A percentile compares a stretch with the other conserved stretches of the same genome.
Evolutionary conservation across 2,797 vertebrate genomes (phyloP).

Genomic region (Prionace glauca): DNA sequence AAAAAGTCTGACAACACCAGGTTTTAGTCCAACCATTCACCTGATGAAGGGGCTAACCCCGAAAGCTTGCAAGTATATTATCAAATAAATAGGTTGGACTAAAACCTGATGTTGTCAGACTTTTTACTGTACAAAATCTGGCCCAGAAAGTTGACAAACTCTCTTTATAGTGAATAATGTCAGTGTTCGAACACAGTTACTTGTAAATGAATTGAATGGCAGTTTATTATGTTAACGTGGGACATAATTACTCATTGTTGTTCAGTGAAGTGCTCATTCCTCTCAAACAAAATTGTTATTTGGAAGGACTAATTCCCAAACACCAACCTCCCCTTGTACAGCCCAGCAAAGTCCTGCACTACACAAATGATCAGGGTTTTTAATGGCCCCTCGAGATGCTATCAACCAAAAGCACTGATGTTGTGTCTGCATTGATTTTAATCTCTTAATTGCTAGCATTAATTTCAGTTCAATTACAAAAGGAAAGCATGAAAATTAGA

Average conservation of each 20-base stretch:
- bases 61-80: too few relatives aligned
- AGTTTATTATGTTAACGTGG: background rate
- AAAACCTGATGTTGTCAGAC: too few relatives aligned
- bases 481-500: background rate
- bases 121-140: background rate
- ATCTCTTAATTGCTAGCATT: background rate
- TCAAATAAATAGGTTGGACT: too few relatives aligned
- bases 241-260: background rate
- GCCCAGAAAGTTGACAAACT: background rate
- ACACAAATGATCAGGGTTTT: background rate
- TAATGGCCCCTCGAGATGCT: background rate
- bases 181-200: background rate
- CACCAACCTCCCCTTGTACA: too few relatives aligned
- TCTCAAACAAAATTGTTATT: background rate
- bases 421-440: background rate
- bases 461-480: conserved; percentile 8
- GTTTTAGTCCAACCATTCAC: too few relatives aligned
- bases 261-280: background rate
- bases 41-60: too few relatives aligned
- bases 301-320: background rate
- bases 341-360: background rate
- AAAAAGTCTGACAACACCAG: too few relatives aligned
- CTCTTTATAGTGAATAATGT: background rate
- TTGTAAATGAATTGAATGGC: background rate
- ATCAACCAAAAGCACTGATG: background rate